Conservation (phyloP, 2,113 vertebrate species). For the Pelecanoides urinatrix region DNA sequence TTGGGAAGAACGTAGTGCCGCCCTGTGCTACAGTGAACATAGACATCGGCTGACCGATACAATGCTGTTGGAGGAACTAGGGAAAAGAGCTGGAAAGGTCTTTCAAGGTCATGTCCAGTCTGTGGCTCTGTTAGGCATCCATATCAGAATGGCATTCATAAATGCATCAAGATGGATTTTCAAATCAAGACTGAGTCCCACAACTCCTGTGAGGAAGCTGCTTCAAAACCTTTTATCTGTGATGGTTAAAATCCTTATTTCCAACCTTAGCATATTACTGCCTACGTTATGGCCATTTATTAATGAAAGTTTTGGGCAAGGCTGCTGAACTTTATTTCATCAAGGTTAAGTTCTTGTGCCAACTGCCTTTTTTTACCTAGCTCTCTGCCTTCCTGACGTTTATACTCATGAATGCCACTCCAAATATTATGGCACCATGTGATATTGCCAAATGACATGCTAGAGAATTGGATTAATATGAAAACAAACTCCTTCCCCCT, state of each 20-base stretch:
- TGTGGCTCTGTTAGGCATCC: neutral
- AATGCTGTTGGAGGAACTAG: neutral
- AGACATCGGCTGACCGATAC: fast-evolving
- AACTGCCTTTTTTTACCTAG: neutral
- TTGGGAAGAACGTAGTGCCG: neutral
- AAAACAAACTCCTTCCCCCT: neutral
- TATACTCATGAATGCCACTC: neutral
- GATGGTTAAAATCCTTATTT: neutral
- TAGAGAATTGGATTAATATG: neutral
- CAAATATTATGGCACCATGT: neutral
- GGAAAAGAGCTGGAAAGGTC: neutral
- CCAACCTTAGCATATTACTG: neutral
- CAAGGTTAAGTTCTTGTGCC: neutral
- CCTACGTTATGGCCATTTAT: neutral
- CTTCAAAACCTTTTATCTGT: neutral
- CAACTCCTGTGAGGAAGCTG: neutral
- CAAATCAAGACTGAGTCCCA: neutral
- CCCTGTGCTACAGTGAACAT: fast-evolving
- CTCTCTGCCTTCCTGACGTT: neutral
- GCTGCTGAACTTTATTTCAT: neutral
- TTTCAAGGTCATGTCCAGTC: neutral
- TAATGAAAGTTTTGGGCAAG: neutral
- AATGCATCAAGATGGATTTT: neutral
- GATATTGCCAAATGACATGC: neutral
- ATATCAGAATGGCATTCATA: neutral